Base-by-base conservation (phyloP, 2,888 invertebrate genomes). In the Nephrocerus scutellatus region DNA sequence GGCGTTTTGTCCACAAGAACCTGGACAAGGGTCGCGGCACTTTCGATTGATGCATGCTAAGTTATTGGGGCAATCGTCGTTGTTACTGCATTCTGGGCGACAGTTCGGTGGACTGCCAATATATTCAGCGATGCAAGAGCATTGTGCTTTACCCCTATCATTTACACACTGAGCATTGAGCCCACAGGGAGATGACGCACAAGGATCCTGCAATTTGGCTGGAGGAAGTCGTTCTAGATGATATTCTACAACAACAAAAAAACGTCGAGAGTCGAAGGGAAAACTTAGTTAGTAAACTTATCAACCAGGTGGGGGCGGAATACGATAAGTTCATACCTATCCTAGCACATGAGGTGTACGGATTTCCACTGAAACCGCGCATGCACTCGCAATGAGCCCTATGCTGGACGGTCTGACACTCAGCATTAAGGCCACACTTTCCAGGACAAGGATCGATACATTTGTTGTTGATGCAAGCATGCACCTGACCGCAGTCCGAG, bases 131-230 rank as follows among this genome's bases (percentile, higher is more conserved):
- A 78, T 70, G 57, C 84, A 86, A 25, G 75, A 74, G 57, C 84
- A 84, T 30, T 74, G 71, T 6, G 82, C 80, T 53, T 73, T 72
- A 12, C 69, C 72, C 48, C 75, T 74, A 4, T 73, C 64, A 52
- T 78, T 74, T 30, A 75, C 72, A 57, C 87, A 87, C 52, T 78
- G 74, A 22, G 84, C 76, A 58, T 85, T 83, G 2, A 80, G 76
- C 19, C 87, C 87, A 56, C 87, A 87, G 3, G 85, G 84, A 33
- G 79, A 79, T 28, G 86, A 84, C 52, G 76, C 73, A 60, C 87
- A 88, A 29, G 80, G 80, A 56, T 84, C 55, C 12, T 49, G 43
- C 7, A 42, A 41, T 30, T 35, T 39, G 7, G 30, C 31, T 23
- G 50, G 43, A 28, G 16, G 23, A 18, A 35, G 37, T 30, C 50